phyloP scores from a whole-genome alignment of 2,888 invertebrate species.

The Periphyllus acericola region DNA sequence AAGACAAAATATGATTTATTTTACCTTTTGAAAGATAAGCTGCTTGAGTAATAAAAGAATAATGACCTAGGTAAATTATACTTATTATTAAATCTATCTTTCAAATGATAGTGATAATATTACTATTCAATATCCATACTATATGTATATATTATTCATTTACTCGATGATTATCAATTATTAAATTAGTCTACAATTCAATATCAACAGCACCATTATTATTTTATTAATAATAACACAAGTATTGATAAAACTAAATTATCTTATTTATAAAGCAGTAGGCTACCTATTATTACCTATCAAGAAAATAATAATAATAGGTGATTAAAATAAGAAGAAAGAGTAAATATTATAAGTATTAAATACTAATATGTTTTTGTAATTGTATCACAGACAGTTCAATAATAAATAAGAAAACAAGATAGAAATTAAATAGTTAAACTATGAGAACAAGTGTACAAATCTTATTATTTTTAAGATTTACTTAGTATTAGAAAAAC shows the following conservation, averaged over 20 bases:
- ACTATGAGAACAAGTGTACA: not conserved
- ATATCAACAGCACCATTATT: constrained; percentile 36
- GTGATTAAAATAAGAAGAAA: not conserved
- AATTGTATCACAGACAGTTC: constrained; percentile 26
- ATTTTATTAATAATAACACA: constrained; percentile 3
- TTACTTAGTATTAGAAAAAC: not conserved
- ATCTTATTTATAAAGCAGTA: not conserved
- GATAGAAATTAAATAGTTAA: not conserved
- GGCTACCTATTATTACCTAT: not conserved
- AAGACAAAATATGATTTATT: not conserved
- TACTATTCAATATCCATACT: no score
- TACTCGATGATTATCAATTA: constrained; percentile 12
- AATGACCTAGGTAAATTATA: not conserved
- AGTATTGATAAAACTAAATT: not conserved
- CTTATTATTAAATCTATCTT: not conserved
- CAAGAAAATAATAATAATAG: not conserved
- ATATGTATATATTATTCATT: not conserved
- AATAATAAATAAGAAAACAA: constrained; percentile 3
- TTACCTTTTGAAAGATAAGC: no score
- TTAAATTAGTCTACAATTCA: constrained; percentile 8
- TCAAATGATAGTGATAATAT: not conserved
- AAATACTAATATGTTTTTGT: not conserved
- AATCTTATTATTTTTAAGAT: not conserved
- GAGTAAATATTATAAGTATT: no score
- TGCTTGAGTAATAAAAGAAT: not conserved